Conservation (phyloP, 2,888 invertebrate genomes). For the Hedya salicella region DNA sequence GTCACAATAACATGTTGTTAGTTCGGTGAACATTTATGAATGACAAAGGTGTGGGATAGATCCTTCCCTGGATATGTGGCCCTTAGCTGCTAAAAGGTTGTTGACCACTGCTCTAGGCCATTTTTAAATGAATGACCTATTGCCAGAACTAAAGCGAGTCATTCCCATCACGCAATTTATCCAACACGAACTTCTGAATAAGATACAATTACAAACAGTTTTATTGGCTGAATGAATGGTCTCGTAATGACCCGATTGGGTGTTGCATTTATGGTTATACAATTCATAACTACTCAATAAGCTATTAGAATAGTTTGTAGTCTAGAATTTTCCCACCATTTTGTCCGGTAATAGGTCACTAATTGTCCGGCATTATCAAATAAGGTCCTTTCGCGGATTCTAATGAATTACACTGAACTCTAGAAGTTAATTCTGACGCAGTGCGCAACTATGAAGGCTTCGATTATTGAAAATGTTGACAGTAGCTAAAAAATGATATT, state of each 20-base stretch:
- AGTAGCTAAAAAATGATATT: too few species aligned
- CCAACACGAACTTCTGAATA: background rate
- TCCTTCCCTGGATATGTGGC: too few species aligned
- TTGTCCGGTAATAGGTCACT: background rate
- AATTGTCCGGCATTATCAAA: too few species aligned
- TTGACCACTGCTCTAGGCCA: background rate
- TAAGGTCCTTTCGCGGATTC: too few species aligned
- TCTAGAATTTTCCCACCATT: constrained; percentile 6
- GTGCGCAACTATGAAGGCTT: too few species aligned
- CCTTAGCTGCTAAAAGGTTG: too few species aligned
- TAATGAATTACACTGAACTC: too few species aligned
- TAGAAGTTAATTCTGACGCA: too few species aligned
- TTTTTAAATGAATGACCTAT: background rate
- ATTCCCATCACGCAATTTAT: background rate
- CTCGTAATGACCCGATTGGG: constrained; percentile 19
- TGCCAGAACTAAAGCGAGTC: background rate
- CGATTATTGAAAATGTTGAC: too few species aligned
- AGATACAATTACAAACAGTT: background rate
- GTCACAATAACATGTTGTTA: too few species aligned
- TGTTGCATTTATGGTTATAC: constrained; percentile 1
- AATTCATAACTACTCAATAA: background rate
- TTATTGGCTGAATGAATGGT: constrained; percentile 1
- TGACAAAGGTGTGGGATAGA: too few species aligned
- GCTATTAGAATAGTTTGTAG: background rate
- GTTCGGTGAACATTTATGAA: too few species aligned